A percentile compares a stretch with the other conserved stretches of the same genome.
These are phyloP conservation scores for Zosterops hypoxanthus DNA, from an alignment of 2,113 vertebrate genomes.

Conservation along the genomic window DNA sequence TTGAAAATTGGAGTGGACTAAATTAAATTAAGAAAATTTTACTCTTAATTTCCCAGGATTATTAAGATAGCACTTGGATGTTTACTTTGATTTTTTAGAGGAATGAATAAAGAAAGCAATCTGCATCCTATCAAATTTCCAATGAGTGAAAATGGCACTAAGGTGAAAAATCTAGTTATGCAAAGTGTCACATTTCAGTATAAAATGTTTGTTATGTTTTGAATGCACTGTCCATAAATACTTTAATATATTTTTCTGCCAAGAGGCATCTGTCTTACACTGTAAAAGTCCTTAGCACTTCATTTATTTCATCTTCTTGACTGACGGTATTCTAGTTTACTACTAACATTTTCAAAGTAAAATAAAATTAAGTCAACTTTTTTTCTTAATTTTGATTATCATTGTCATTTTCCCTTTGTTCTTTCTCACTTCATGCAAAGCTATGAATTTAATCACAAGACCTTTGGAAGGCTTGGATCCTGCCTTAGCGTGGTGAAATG, in stretches of 20 bases:
- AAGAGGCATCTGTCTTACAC: conserved; percentile 19
- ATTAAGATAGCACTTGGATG: background rate
- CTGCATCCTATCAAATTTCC: background rate
- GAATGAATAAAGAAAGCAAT: background rate
- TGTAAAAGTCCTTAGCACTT: conserved; percentile 23
- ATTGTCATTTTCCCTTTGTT: background rate
- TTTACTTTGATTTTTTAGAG: background rate
- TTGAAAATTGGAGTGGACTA: background rate
- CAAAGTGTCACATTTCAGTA: conserved; percentile 15
- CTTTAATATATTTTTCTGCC: conserved; percentile 24
- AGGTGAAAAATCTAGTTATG: background rate
- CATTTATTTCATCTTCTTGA: conserved; percentile 11
- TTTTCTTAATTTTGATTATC: background rate
- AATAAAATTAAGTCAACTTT: background rate
- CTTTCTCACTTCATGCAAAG: background rate
- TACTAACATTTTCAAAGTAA: background rate
- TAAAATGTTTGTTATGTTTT: conserved; percentile 30
- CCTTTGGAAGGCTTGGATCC: background rate
- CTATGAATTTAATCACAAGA: background rate
- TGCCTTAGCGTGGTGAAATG: background rate
- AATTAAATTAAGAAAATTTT: background rate
- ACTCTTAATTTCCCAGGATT: background rate
- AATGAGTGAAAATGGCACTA: background rate
- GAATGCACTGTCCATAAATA: conserved; percentile 27
- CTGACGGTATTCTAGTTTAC: conserved; percentile 5